phyloP scores from a whole-genome alignment of 2,113 vertebrate species.

The Myotis lucifugus region DNA sequence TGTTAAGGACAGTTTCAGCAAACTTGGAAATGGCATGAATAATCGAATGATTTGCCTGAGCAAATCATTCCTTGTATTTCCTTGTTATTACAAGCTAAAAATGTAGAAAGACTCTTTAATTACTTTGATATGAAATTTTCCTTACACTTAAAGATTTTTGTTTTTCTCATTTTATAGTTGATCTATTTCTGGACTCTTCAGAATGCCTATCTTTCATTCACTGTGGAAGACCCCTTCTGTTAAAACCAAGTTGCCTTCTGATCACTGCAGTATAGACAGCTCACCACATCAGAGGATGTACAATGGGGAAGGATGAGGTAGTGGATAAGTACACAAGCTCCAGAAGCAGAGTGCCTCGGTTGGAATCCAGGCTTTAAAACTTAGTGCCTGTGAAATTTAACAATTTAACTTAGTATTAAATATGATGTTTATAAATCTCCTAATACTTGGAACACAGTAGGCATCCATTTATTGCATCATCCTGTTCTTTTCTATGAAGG shows the following conservation, averaged over 20 bases:
- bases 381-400: neutral
- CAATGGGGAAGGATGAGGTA: neutral
- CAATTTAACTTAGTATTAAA: neutral
- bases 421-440: neutral
- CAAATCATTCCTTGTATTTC: constrained; percentile 64
- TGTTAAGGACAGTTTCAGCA: constrained; percentile 61
- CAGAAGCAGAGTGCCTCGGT: neutral
- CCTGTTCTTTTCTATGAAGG: neutral
- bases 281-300: neutral
- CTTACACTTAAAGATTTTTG: neutral
- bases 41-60: constrained; percentile 53
- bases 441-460: neutral
- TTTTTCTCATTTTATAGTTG: constrained; percentile 8
- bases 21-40: constrained; percentile 68
- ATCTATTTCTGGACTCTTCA: neutral
- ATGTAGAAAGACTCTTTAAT: constrained; percentile 56
- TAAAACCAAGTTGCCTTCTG: neutral
- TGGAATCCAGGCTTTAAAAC: neutral
- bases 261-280: neutral
- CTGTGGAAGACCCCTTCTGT: neutral
- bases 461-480: neutral
- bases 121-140: constrained; percentile 51
- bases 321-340: neutral
- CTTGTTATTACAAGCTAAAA: constrained; percentile 52
- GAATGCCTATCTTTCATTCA: neutral